A percentile compares a stretch with the other conserved stretches of the same genome.
These are phyloP conservation scores for Margaritifera margaritifera DNA, from an alignment of 2,888 invertebrate species.

Conservation along the genomic window DNA sequence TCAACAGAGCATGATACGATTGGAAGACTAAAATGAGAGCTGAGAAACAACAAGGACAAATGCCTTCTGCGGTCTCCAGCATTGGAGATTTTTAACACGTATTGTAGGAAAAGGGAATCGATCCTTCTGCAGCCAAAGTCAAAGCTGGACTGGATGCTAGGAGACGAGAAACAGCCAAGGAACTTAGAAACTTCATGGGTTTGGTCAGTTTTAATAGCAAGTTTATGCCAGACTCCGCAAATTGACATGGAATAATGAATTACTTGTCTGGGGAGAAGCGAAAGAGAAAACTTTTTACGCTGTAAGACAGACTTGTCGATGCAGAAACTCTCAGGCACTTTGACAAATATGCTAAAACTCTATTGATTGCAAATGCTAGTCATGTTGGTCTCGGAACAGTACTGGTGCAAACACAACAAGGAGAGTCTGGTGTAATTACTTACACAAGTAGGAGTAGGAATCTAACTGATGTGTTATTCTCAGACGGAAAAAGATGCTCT, in stretches of 20 bases:
- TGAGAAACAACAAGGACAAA: no score
- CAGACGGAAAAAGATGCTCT: constrained; percentile 43
- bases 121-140: no score
- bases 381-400: constrained; percentile 35
- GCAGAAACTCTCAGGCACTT: constrained; percentile 17
- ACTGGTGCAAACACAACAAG: constrained; percentile 20
- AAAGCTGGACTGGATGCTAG: no score
- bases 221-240: constrained; percentile 27
- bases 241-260: no score
- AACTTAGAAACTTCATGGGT: no score
- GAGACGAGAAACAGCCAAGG: no score
- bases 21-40: no score
- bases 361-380: constrained; percentile 23
- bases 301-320: constrained; percentile 16
- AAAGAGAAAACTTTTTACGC: constrained; percentile 12
- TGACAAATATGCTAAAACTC: constrained; percentile 7
- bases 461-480: constrained; percentile 21
- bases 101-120: no score
- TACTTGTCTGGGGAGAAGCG: no score
- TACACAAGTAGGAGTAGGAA: constrained; percentile 5
- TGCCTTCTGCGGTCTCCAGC: no score
- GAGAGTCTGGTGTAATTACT: not conserved
- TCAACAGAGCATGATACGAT: no score
- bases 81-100: no score
- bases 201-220: constrained; percentile 22